These are phyloP conservation scores for Anthrax anthrax DNA, from an alignment of 2,888 invertebrate species.

Conservation along the genomic window DNA sequence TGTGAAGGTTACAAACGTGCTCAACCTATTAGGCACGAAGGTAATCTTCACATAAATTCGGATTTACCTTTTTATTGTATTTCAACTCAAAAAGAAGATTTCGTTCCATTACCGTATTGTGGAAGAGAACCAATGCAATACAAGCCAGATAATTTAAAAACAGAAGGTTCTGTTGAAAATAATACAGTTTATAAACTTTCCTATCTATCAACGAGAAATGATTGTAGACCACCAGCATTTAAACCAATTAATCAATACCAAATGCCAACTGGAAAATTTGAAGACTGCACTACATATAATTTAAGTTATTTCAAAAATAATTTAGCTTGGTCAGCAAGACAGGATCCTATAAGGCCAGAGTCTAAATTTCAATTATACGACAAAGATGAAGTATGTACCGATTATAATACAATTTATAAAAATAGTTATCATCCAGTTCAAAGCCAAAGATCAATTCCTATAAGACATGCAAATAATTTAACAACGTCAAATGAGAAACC, in stretches of 20 bases:
- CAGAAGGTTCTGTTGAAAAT: constrained; percentile 24
- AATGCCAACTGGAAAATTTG: constrained; percentile 20
- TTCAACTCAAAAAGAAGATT: constrained; percentile 62
- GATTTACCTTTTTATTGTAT: constrained; percentile 55
- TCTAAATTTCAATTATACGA: neutral
- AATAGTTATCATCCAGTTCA: neutral
- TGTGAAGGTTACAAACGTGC: constrained; percentile 41
- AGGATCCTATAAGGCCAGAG: constrained; percentile 18
- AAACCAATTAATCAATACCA: constrained; percentile 6
- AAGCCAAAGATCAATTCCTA: neutral
- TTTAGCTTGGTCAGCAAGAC: constrained; percentile 14
- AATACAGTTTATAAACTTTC: constrained; percentile 30
- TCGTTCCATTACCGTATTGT: constrained; percentile 44
- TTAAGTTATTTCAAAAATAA: constrained; percentile 31
- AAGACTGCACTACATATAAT: constrained; percentile 40
- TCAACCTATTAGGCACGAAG: constrained; percentile 43
- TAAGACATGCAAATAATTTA: neutral
- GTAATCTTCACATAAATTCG: constrained; percentile 42
- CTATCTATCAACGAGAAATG: constrained; percentile 20
- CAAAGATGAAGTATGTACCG: neutral
- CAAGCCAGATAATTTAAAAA: constrained; percentile 20
- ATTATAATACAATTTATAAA: neutral
- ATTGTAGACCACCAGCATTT: neutral
- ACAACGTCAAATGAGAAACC: neutral
- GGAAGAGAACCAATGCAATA: constrained; percentile 23